Conservation (phyloP, 2,888 invertebrate genomes). For the Netelia melanura region DNA sequence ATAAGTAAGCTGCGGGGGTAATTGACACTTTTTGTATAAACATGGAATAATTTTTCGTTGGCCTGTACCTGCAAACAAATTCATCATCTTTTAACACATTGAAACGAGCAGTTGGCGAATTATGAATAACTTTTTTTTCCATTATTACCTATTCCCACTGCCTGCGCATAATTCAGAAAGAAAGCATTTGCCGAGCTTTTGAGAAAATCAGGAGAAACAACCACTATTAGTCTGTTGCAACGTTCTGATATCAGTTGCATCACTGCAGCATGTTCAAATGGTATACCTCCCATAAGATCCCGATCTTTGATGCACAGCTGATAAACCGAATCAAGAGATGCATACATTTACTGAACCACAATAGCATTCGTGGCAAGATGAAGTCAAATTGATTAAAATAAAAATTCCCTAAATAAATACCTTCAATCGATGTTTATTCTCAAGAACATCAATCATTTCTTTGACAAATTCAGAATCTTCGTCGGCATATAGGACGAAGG, state of each 20-base stretch:
- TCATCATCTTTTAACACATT: background rate
- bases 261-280: slow-evolving; percentile 90
- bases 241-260: slow-evolving; percentile 91
- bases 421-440: slow-evolving; percentile 88
- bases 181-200: slow-evolving; percentile 91
- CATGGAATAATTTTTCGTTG: slow-evolving; percentile 90
- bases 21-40: slow-evolving; percentile 88
- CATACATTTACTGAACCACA: background rate
- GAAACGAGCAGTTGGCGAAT: background rate
- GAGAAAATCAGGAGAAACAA: slow-evolving; percentile 92
- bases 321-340: background rate
- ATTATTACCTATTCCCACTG: slow-evolving; percentile 90
- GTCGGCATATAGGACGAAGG: slow-evolving; percentile 91
- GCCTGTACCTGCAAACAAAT: slow-evolving; percentile 83
- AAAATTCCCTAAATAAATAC: slow-evolving; percentile 81
- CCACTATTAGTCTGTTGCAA: slow-evolving; percentile 92
- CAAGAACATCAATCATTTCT: slow-evolving; percentile 88
- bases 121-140: no score
- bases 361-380: background rate
- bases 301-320: slow-evolving; percentile 91
- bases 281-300: slow-evolving; percentile 89
- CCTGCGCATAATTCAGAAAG: slow-evolving; percentile 92
- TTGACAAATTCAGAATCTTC: slow-evolving; percentile 90
- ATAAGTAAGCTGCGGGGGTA: slow-evolving; percentile 89
- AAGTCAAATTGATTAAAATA: background rate